Percentiles rank a stretch among this genome's conserved stretches.
These are phyloP conservation scores for Geococcyx californianus DNA, from an alignment of 2,113 vertebrate genomes.

Conservation along the genomic window DNA sequence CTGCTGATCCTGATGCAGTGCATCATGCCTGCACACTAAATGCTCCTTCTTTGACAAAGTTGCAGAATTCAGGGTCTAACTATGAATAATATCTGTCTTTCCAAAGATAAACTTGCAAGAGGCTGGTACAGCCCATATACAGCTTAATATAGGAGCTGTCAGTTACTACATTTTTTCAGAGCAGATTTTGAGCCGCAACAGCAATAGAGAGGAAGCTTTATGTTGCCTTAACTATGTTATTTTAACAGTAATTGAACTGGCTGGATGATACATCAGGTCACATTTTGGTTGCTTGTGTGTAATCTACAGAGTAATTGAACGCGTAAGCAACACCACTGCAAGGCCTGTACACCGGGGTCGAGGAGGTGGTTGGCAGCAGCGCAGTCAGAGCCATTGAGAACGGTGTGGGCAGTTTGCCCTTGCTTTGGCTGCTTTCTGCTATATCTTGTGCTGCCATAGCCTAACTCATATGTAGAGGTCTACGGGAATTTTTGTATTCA, in stretches of 20 bases:
- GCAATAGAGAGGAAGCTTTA: not conserved
- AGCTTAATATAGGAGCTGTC: not conserved
- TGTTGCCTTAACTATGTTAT: constrained; percentile 16
- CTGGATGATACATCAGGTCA: not conserved
- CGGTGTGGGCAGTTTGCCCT: not conserved
- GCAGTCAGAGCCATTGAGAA: not conserved
- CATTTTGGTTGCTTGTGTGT: not conserved
- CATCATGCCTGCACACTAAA: not conserved
- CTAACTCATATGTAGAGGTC: not conserved
- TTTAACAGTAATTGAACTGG: constrained; percentile 14
- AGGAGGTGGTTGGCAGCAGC: not conserved
- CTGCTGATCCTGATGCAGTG: not conserved
- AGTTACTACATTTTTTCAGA: not conserved
- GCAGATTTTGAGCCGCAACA: not conserved
- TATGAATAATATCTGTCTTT: not conserved
- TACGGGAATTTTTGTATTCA: not conserved
- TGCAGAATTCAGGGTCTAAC: not conserved
- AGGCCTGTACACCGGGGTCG: rapidly evolving
- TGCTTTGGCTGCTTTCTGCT: not conserved
- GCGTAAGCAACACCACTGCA: not conserved
- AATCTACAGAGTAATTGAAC: not conserved
- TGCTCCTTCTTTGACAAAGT: not conserved
- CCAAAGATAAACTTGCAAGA: not conserved
- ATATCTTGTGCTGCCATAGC: not conserved
- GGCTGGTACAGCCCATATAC: not conserved